A percentile compares a stretch with the other conserved stretches of the same genome.
Evolutionary conservation across 2,797 vertebrate genomes (phyloP).

Genomic region (Sebastes vulpes): DNA sequence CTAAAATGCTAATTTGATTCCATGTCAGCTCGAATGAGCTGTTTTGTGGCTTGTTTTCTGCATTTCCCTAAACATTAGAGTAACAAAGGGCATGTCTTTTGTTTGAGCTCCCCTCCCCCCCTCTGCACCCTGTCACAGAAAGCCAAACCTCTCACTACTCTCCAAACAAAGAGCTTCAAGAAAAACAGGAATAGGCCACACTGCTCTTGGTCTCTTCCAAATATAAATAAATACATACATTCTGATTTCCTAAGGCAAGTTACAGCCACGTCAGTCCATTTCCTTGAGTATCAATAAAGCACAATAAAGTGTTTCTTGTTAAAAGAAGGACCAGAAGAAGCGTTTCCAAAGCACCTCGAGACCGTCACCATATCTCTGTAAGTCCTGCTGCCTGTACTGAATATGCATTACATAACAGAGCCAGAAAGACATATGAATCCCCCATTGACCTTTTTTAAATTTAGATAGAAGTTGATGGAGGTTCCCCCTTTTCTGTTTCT

Average conservation of each 20-base stretch:
- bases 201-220: conserved; percentile 10
- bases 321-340: neutral
- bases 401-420: neutral
- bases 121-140: conserved; percentile 44
- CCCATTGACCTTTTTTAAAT: neutral
- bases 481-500: neutral
- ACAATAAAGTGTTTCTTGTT: neutral
- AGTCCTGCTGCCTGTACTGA: neutral
- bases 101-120: conserved; percentile 66
- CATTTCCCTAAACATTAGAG: conserved; percentile 74
- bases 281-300: neutral
- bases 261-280: neutral
- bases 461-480: neutral
- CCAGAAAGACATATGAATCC: neutral
- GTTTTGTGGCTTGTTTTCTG: conserved; percentile 51
- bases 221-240: neutral
- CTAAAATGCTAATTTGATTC: conserved; percentile 50
- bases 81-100: conserved; percentile 78
- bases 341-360: neutral
- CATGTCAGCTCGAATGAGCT: conserved; percentile 38
- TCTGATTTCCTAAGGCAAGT: neutral
- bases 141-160: conserved; percentile 47
- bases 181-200: conserved; percentile 53
- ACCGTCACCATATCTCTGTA: neutral
- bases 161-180: conserved; percentile 68